Percentiles rank a stretch among this genome's conserved stretches.
phyloP scores from a whole-genome alignment of 1,140 invertebrate species.

The Pseudomyrmex flavicornis region DNA sequence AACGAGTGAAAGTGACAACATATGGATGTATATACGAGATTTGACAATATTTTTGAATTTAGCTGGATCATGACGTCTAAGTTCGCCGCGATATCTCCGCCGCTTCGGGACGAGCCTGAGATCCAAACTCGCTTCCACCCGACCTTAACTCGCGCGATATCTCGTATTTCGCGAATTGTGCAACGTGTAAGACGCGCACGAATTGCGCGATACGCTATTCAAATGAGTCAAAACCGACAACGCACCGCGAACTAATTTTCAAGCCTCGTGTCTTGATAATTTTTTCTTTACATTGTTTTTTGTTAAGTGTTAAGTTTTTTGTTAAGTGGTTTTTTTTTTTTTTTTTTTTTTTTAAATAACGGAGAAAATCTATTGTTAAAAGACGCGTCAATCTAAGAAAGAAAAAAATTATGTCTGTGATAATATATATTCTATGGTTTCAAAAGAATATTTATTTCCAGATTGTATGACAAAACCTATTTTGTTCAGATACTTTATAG shows the following conservation, averaged over 20 bases:
- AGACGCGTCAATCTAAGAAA: too few species aligned
- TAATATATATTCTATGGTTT: too few species aligned
- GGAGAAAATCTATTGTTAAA: too few species aligned
- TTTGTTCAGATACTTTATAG: too few species aligned
- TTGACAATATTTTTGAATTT: constrained; percentile 12
- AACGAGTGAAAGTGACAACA: too few species aligned
- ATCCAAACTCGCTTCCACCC: neutral
- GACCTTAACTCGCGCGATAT: constrained; percentile 32
- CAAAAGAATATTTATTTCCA: too few species aligned
- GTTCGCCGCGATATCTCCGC: constrained; percentile 20
- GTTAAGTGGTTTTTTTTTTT: too few species aligned
- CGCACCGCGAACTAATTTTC: neutral
- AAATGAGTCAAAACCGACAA: neutral
- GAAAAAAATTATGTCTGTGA: too few species aligned
- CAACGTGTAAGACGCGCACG: neutral
- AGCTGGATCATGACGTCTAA: neutral
- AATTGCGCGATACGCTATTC: neutral
- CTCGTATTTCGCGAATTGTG: constrained; percentile 18
- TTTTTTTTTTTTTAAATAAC: too few species aligned
- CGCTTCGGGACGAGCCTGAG: neutral
- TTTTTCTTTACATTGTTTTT: too few species aligned
- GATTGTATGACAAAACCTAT: too few species aligned
- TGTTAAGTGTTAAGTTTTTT: too few species aligned
- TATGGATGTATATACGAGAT: neutral
- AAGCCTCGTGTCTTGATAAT: neutral